Base-by-base conservation (phyloP, 2,888 invertebrate genomes). In the Brachypterus glaber region DNA sequence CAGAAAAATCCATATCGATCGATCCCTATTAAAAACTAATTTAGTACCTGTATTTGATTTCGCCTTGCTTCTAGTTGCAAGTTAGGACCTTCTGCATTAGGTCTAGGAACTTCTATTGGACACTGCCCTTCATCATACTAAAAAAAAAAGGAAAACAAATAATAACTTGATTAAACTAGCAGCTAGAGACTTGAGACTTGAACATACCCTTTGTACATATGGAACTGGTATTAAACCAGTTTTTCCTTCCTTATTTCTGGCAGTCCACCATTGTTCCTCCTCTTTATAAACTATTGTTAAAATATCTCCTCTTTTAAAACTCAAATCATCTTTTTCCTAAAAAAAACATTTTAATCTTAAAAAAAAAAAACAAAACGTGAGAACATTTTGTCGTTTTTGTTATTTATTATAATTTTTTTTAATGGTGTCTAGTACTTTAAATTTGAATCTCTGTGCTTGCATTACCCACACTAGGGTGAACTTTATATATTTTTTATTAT, bases 201-300 rank as follows among this genome's bases (percentile, higher is more conserved):
- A n/a, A 44, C 63, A 56, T 58, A 82, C 82, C 70, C 82, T 80
- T 67, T 87, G 85, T 37, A 96, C 87, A 64, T 96, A 97, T 3
- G 93, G 93, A 51, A 95, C 93, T 17, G 97, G 97, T 50, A 97
- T 93, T 46, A 91, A 88, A 12, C 97, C 97, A 44, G 80, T 82
- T 58, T 81, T 77, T 0, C 96, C 95, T 36, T 80, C 70, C 44
- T 73, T 75, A 69, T 96, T 96, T 53, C 82, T 77, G 3, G 96
- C 97, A 41, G 93, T 92, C 97, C 97, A 97, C 97, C 97, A 98
- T 58, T 93, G 92, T 48, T 95, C 95, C 67, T 97, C 97, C 60
- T 96, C 93, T 55, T 93, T 86, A 47, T 86, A 85, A 50, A 96
- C 77, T 49, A 97, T 80, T 52, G 90, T 89, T 55, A 96, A 72